Evolutionary conservation across 2,888 invertebrate species (phyloP).

Genomic region (Tipula confusa): DNA sequence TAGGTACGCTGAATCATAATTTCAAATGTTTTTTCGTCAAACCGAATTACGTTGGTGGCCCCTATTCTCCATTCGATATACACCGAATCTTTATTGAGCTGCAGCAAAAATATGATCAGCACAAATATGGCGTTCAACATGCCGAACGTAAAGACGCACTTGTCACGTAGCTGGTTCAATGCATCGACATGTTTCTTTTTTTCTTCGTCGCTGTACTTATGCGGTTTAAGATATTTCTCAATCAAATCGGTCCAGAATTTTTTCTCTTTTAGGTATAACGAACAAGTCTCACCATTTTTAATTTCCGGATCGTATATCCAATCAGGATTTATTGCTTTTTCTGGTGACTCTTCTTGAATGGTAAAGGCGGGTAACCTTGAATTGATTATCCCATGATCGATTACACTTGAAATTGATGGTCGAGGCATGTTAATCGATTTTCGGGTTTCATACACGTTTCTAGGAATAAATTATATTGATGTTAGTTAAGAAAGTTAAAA

Average conservation of each 20-base stretch:
- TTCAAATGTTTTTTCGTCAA: constrained; percentile 50
- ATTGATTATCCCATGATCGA: not conserved
- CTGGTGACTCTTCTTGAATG: not conserved
- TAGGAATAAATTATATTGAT: not conserved
- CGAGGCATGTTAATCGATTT: not conserved
- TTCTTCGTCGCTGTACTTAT: constrained; percentile 61
- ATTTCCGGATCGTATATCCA: constrained; percentile 70
- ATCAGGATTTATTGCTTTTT: constrained; percentile 40
- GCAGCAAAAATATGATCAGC: constrained; percentile 66
- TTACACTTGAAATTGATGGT: not conserved
- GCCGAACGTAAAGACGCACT: constrained; percentile 64
- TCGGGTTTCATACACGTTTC: not conserved
- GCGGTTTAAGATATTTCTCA: constrained; percentile 68
- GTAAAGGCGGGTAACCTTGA: not conserved
- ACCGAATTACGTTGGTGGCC: constrained; percentile 53
- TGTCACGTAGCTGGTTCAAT: constrained; percentile 55
- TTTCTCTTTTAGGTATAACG: constrained; percentile 61
- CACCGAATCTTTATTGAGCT: constrained; percentile 65
- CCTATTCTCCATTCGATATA: constrained; percentile 66
- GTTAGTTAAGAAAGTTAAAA: not conserved
- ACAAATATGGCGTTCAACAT: constrained; percentile 76
- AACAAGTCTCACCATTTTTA: constrained; percentile 61
- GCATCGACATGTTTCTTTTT: constrained; percentile 40
- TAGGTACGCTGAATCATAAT: constrained; percentile 56
- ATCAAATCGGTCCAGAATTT: constrained; percentile 75